Evolutionary conservation across 2,797 vertebrate genomes (phyloP).

Genomic region (Podarcis lilfordi): DNA sequence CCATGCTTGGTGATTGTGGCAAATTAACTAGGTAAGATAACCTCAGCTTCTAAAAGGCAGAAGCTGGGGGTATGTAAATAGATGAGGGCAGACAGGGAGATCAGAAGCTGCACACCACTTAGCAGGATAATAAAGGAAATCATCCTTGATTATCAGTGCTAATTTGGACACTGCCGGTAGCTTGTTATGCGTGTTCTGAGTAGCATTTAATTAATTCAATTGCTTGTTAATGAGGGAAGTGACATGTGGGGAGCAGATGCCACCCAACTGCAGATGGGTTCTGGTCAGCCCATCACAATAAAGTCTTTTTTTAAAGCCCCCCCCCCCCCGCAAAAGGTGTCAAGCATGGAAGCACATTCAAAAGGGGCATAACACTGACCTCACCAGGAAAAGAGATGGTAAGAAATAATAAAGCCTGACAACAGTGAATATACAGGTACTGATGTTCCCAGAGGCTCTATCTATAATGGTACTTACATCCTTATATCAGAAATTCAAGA

Average conservation of each 20-base stretch:
- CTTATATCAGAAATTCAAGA: slow-evolving; percentile 60
- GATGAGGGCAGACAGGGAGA: slow-evolving; percentile 83
- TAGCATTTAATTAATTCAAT: slow-evolving; percentile 92
- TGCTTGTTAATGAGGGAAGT: slow-evolving; percentile 90
- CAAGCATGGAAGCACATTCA: slow-evolving; percentile 69
- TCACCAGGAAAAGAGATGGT: slow-evolving; percentile 73
- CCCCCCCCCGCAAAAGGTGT: slow-evolving; percentile 69
- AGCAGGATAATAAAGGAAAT: slow-evolving; percentile 89
- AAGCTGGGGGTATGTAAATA: slow-evolving; percentile 86
- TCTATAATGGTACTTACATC: slow-evolving; percentile 39
- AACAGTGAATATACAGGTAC: slow-evolving; percentile 26
- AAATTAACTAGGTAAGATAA: slow-evolving; percentile 88
- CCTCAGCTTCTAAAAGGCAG: slow-evolving; percentile 83
- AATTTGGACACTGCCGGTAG: slow-evolving; percentile 90
- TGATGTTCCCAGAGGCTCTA: slow-evolving; percentile 59
- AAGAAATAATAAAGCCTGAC: slow-evolving; percentile 65
- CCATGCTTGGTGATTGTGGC: slow-evolving; percentile 82
- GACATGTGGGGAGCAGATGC: slow-evolving; percentile 90
- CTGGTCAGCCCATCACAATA: slow-evolving; percentile 80
- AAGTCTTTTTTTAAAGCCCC: slow-evolving; percentile 49
- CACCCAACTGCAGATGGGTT: slow-evolving; percentile 85
- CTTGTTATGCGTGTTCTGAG: slow-evolving; percentile 89
- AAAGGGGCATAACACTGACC: slow-evolving; percentile 80
- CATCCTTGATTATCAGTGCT: slow-evolving; percentile 89
- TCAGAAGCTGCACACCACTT: slow-evolving; percentile 85